Base-by-base conservation (phyloP, 2,113 vertebrate species). In the Pterocles orientalis region DNA sequence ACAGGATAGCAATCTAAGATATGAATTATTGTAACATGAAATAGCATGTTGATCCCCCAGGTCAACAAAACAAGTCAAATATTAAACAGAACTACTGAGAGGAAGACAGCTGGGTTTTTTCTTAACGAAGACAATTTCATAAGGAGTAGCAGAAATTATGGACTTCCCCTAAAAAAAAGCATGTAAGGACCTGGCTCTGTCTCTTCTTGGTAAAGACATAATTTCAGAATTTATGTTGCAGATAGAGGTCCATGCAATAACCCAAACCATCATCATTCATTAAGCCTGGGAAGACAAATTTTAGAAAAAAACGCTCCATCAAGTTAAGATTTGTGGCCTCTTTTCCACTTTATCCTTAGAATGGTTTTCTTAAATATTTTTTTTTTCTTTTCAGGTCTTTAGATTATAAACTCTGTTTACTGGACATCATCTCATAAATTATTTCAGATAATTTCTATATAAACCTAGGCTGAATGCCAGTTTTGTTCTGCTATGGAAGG, bases 391-490 rank as follows among this genome's bases (percentile, higher is more conserved):
- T 41, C 56, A 11, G 10, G 51, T 92, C 28, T 90, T 87, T 76
- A 75, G 28, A 88, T 70, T 29, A 61, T 77, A 76, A 91, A 68
- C 26, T 77, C 66, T 96, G 82, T 85, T 92, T 88, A 91, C 53
- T 82, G 45, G 69, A 78, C n/a, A 95, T 26, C 36, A 80, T 65
- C 72, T 75, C 15, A 82, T 93, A 80, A 91, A 87, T 95, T 94
- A 86, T 92, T 83, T 91, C 77, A 71, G 76, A 87, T 90, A 62
- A 96, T 92, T 96, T 95, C 70, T 89, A 47, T 86, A 91, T 64
- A 84, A 84, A 33, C n/a, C 39, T 43, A 70, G 62, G 31, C 71
- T 82, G 43, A 41, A 39, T 84, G 57, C 57, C 62, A 90, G 20
- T 31, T 89, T 75, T 88, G 14, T 80, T 76, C 26, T 86, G 18